phyloP scores from a whole-genome alignment of 2,113 vertebrate genomes.

The Malurus elegans region DNA sequence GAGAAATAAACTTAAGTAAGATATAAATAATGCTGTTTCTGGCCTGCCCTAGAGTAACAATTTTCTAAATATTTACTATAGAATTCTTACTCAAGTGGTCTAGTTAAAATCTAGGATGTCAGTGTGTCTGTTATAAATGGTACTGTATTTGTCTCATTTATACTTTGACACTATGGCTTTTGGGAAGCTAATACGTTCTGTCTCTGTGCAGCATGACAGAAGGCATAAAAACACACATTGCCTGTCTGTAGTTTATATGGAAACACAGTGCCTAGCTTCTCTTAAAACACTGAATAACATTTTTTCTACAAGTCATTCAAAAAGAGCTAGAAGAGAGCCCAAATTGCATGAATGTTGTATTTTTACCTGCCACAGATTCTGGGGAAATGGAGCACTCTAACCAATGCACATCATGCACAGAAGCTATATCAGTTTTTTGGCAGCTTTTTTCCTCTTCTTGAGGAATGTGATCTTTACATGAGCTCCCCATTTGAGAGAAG shows the following conservation, averaged over 20 bases:
- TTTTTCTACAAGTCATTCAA: not conserved
- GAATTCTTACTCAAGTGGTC: not conserved
- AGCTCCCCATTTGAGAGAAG: not conserved
- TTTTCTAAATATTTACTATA: not conserved
- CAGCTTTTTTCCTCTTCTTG: not conserved
- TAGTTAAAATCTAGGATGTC: not conserved
- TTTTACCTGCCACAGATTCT: not conserved
- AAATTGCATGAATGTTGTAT: not conserved
- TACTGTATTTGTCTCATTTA: not conserved
- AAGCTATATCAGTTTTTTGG: not conserved
- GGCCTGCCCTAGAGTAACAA: not conserved
- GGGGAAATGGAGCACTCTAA: not conserved
- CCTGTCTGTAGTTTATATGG: not conserved
- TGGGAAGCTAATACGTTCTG: not conserved
- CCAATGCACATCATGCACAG: not conserved
- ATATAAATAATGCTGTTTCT: not conserved
- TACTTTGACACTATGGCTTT: not conserved
- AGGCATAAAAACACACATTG: not conserved
- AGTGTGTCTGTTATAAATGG: not conserved
- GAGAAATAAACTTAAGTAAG: not conserved
- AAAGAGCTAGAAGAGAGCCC: not conserved
- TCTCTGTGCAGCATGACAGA: not conserved
- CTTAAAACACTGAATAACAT: not conserved
- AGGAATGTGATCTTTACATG: not conserved
- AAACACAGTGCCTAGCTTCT: not conserved